Evolutionary conservation across 1,140 invertebrate species (phyloP), one percentile per base, ranked within the genome.

Genomic region (Monochamus saltuarius): DNA sequence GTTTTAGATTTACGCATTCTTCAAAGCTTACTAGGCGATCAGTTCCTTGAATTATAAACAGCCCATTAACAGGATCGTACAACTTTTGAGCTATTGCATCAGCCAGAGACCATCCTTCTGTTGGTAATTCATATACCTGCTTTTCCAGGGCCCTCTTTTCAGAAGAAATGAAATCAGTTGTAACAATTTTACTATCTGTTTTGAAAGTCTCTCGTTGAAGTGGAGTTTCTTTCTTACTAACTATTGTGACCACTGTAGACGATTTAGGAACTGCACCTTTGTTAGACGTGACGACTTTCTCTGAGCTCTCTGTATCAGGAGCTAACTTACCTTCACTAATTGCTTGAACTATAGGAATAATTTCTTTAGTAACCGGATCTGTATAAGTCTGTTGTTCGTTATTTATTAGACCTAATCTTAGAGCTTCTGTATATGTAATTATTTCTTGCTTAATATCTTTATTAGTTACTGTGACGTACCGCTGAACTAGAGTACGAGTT

Each of bases 31-130:
- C 84, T 29, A 91, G 77, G 68, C 90, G 83, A 74, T 94, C 91
- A 1, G 91, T 92, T 34, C 89, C 89, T 37, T 93, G 92, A 67
- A 97, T 91, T 50, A 88, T 87, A 71, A 97, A 94, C 2, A 93
- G 79, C 2, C 94, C 93, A 6, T 85, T 88, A 1, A 84, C 80
- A 0, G 91, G 84, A 78, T 97, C 89, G 65, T 95, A 91, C 2
- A 94, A 75, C 40, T 84, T 83, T 72, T 87, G 83, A 34, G 87
- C 79, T 50, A 94, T 92, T 8, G 89, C 90, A 71, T 92, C 88
- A 50, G 82, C 78, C 0, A 95, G 77, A 47, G 81, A 81, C 92
- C 92, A 94, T 7, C 91, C 91, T 62, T 89, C 87, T n/a, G 81
- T 78, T 1, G 92, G 91, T n/a, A 93, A 65, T 65, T 92, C 88